Conservation (phyloP, 2,797 vertebrate species). For the Nannoperca australis region DNA sequence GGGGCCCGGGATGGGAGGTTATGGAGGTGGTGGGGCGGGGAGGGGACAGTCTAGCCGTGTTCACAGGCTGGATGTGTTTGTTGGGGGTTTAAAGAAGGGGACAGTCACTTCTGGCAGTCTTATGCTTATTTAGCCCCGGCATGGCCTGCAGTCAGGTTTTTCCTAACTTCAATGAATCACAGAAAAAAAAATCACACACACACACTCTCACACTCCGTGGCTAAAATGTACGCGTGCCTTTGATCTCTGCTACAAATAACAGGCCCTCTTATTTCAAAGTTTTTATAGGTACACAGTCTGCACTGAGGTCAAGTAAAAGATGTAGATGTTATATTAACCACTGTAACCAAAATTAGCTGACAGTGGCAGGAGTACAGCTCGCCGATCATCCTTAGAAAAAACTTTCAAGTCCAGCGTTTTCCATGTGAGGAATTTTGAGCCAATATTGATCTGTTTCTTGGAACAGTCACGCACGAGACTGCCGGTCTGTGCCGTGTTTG, state of each 20-base stretch:
- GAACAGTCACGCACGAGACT: conserved; percentile 14
- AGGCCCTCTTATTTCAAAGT: conserved; percentile 1
- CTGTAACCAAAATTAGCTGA: conserved; percentile 19
- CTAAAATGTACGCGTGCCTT: background rate
- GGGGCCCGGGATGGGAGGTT: conserved; percentile 46
- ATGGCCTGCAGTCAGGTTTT: conserved; percentile 64
- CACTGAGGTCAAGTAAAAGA: conserved; percentile 14
- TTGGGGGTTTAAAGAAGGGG: conserved; percentile 63
- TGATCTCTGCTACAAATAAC: conserved; percentile 10
- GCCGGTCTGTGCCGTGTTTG: conserved; percentile 14
- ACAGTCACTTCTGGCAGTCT: conserved; percentile 74
- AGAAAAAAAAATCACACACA: conserved; percentile 25
- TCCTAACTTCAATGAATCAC: conserved; percentile 38
- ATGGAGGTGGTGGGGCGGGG: conserved; percentile 48
- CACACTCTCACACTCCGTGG: background rate
- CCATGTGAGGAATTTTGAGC: conserved; percentile 25
- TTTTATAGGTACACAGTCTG: conserved; percentile 3
- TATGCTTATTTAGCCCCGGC: conserved; percentile 67
- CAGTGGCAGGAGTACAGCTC: conserved; percentile 14
- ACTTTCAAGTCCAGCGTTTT: conserved; percentile 27
- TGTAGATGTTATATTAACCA: background rate
- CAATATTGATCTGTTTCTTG: conserved; percentile 35
- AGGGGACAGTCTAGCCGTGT: conserved; percentile 72
- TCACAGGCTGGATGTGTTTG: conserved; percentile 75
- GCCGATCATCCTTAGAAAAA: conserved; percentile 19